Base-by-base conservation (phyloP, 2,113 vertebrate species). In the Psittacus erithacus region DNA sequence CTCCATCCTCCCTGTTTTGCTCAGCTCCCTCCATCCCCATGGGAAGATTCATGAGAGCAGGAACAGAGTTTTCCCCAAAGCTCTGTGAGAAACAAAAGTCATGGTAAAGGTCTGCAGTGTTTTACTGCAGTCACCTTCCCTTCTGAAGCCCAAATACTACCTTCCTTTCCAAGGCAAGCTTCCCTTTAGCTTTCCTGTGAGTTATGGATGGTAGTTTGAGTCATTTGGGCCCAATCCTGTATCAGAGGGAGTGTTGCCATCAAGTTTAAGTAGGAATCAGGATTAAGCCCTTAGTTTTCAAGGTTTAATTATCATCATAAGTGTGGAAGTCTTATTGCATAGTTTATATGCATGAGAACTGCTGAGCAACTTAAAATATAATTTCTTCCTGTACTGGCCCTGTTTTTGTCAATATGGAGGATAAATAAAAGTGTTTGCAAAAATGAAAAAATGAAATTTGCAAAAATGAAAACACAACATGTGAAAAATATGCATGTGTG, bases 301-400 rank as follows among this genome's bases (percentile, higher is more conserved):
- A 92, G 63, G 82, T 96, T 95, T 96, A 94, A 82, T 95, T 96
- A 77, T 67, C 76, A 43, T 89, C 41, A 3, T 90, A 86, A 94
- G 84, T 74, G 79, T 35, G 15, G 49, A 74, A 90, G 76, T 94
- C 92, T 94, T 94, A 90, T 17, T 96, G 84, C 84, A 75, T 96
- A 75, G 80, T 80, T 94, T 82, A 74, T 90, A 94, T 94, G 91
- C 87, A 84, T 76, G 65, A 57, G 88, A 97, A 95, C 88, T 93
- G 96, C 86, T 96, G 95, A 97, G 94, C 96, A 93, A 78, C 90
- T 97, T 96, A 96, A 96, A 97, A 91, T 70, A 81, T 38, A 95
- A 97, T 97, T 96, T 97, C 93, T 97, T 96, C 90, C 92, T 97
- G 92, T 92, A 9, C 82, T 97, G 93, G 82, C 93, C 88, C 79